Percentiles rank a stretch among this genome's conserved stretches.
phyloP scores from a whole-genome alignment of 2,888 invertebrate genomes.

The Rosalia funebris region DNA sequence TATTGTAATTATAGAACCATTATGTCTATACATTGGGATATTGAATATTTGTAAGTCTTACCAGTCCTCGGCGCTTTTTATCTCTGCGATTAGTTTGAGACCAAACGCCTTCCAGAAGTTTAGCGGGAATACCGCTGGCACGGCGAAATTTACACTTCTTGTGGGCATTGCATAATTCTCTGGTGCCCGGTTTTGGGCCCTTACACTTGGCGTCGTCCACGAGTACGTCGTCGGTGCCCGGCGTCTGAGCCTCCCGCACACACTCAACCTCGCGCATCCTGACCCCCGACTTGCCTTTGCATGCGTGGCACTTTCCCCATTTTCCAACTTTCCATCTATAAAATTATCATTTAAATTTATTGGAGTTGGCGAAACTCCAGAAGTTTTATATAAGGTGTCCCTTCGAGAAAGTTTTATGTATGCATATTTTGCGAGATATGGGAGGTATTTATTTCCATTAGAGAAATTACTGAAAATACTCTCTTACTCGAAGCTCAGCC shows the following conservation, averaged over 20 bases:
- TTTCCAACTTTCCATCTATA: constrained; percentile 69
- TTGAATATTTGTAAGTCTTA: no score
- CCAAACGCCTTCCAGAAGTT: constrained; percentile 55
- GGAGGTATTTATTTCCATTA: neutral
- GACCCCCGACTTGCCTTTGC: constrained; percentile 64
- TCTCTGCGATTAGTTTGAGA: constrained; percentile 50
- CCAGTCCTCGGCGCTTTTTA: constrained; percentile 34
- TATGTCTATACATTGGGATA: no score
- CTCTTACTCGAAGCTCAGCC: no score
- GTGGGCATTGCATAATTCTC: constrained; percentile 60
- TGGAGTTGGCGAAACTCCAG: neutral
- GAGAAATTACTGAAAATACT: neutral
- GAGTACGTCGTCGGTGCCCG: constrained; percentile 64
- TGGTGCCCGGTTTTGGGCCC: constrained; percentile 53
- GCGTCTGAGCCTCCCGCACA: constrained; percentile 61
- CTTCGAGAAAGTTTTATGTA: neutral
- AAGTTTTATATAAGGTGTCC: constrained; percentile 5
- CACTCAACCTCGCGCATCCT: constrained; percentile 66
- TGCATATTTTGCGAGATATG: neutral
- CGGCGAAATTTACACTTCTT: constrained; percentile 53
- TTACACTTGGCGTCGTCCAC: constrained; percentile 59
- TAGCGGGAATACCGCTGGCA: constrained; percentile 49
- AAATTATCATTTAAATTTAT: constrained; percentile 13
- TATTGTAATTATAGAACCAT: no score
- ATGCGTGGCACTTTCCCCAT: constrained; percentile 72